Conservation (phyloP, 1,140 invertebrate species). For the Oscheius sp. region DNA sequence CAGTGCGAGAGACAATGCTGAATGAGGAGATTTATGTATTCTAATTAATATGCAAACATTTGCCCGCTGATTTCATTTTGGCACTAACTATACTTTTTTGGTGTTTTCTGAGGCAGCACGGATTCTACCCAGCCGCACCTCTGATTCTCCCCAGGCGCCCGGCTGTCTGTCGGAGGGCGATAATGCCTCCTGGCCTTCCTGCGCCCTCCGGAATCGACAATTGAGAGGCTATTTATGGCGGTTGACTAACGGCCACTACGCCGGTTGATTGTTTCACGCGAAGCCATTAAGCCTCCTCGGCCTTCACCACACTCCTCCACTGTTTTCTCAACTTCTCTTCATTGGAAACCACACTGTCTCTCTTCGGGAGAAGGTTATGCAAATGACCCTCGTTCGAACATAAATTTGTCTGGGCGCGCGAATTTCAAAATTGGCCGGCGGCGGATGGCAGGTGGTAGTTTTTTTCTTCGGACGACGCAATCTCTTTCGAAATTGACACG, state of each 20-base stretch:
- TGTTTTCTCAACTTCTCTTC: not conserved
- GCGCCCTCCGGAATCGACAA: not conserved
- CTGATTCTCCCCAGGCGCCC: no score
- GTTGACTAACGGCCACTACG: not conserved
- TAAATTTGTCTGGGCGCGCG: not conserved
- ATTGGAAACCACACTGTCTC: not conserved
- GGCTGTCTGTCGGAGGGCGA: no score
- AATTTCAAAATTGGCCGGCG: not conserved
- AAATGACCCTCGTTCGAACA: not conserved
- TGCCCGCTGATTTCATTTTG: no score
- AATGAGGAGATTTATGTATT: no score
- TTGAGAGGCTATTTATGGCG: conserved; percentile 9
- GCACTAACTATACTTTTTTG: no score
- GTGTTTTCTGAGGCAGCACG: no score
- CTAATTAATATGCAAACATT: no score
- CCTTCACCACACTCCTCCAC: not conserved
- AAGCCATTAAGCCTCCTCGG: not conserved
- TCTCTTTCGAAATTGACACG: no score
- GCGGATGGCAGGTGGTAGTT: not conserved
- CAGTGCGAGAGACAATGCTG: no score
- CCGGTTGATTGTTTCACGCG: not conserved
- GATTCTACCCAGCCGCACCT: no score
- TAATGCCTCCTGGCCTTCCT: no score
- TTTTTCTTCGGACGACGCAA: not conserved
- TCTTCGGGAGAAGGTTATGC: no score